Conservation (phyloP, 1,140 invertebrate species). For the Aphidius gifuensis region DNA sequence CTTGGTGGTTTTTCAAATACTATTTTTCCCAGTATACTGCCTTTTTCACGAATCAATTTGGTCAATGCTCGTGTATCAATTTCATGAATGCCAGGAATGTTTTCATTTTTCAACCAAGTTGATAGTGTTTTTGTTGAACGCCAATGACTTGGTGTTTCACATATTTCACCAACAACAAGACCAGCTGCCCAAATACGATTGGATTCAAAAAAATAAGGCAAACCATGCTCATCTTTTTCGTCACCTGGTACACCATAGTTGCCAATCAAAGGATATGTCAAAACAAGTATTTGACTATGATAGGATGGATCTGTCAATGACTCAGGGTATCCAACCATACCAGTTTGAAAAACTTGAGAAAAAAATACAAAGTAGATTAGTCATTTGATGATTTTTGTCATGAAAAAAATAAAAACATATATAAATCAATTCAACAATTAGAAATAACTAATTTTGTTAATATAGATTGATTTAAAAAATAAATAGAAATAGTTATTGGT, state of each 20-base stretch:
- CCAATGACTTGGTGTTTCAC: constrained; percentile 90
- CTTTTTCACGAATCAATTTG: constrained; percentile 80
- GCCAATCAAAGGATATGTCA: constrained; percentile 96
- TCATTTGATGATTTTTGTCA: too few species aligned
- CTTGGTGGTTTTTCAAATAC: constrained; percentile 50
- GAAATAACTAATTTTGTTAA: too few species aligned
- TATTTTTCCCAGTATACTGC: constrained; percentile 79
- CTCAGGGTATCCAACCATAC: constrained; percentile 99
- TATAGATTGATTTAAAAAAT: too few species aligned
- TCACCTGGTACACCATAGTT: constrained; percentile 93
- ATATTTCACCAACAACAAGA: constrained; percentile 88
- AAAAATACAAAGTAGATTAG: constrained; percentile 6
- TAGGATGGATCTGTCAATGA: constrained; percentile 98
- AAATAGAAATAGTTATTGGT: too few species aligned
- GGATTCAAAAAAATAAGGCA: constrained; percentile 90
- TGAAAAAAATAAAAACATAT: too few species aligned
- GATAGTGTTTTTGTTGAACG: constrained; percentile 73
- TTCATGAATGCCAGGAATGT: constrained; percentile 82
- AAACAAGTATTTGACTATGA: constrained; percentile 85
- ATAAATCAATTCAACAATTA: too few species aligned
- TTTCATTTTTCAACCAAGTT: constrained; percentile 76
- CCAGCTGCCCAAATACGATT: constrained; percentile 87
- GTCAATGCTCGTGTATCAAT: constrained; percentile 88
- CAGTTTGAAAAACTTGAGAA: constrained; percentile 93
- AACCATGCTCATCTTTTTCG: constrained; percentile 70